These are phyloP conservation scores for Oplegnathus fasciatus DNA, from an alignment of 2,113 vertebrate species.

Conservation along the genomic window DNA sequence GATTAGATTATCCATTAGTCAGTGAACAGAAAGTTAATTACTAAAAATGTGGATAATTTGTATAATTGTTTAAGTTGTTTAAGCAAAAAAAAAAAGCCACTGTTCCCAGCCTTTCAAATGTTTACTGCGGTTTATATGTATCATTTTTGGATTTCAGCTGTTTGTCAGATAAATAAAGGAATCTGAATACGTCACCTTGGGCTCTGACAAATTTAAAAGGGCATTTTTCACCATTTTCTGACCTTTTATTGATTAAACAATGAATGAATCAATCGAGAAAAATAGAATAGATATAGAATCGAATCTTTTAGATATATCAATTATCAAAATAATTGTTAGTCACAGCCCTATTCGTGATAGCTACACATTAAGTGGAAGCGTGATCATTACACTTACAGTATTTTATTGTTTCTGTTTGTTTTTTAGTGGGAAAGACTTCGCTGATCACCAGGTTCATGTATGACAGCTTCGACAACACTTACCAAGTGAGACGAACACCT, in stretches of 20 bases:
- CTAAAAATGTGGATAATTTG: too few relatives aligned
- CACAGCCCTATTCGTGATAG: not conserved
- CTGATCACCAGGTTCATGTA: slow-evolving; percentile 99
- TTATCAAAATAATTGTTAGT: not conserved
- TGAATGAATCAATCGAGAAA: not conserved
- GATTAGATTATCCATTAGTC: not conserved
- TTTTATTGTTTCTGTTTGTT: slow-evolving; percentile 44
- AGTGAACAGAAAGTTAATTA: not conserved
- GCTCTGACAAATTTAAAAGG: not conserved
- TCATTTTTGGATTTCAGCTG: not conserved
- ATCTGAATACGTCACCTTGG: not conserved
- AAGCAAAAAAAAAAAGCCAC: not conserved
- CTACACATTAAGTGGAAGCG: not conserved
- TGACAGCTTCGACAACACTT: slow-evolving; percentile 99
- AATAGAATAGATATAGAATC: not conserved
- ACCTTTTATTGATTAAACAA: not conserved
- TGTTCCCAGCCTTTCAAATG: not conserved
- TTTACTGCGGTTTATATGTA: not conserved
- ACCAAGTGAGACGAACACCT: slow-evolving; percentile 88
- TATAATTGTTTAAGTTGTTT: not conserved
- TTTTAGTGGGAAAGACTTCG: slow-evolving; percentile 96
- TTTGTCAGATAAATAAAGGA: not conserved
- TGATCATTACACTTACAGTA: not conserved
- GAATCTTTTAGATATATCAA: not conserved
- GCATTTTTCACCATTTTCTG: not conserved